phyloP scores from a whole-genome alignment of 1,140 invertebrate genomes.

The Conopomorpha cramerella region DNA sequence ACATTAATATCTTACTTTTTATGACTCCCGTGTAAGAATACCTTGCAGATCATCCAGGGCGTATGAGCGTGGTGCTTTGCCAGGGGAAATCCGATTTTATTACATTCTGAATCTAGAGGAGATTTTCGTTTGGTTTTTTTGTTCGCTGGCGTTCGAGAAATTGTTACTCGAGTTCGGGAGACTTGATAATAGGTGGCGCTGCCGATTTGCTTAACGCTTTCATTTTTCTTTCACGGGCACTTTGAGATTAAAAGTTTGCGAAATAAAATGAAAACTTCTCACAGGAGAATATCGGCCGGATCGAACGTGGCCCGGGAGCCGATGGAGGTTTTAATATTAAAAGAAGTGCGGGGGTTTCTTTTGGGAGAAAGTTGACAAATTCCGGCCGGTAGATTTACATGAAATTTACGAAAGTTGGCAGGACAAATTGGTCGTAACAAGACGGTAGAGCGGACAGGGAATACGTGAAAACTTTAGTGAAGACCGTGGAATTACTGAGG shows the following conservation, averaged over 20 bases:
- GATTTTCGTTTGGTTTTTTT: slow-evolving; percentile 4
- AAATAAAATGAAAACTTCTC: slow-evolving; percentile 55
- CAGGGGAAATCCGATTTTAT: slow-evolving; percentile 7
- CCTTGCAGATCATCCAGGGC: slow-evolving; percentile 16
- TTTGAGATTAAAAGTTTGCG: slow-evolving; percentile 61
- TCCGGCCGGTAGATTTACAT: too few species aligned
- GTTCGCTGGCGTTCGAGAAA: background rate
- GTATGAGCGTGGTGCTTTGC: slow-evolving; percentile 13
- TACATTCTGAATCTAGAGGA: slow-evolving; percentile 4
- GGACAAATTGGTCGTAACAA: too few species aligned
- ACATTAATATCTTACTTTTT: slow-evolving; percentile 62
- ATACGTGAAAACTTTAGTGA: too few species aligned
- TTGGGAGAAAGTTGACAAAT: too few species aligned
- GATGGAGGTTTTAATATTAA: too few species aligned
- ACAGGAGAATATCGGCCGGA: slow-evolving; percentile 25
- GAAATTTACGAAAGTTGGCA: too few species aligned
- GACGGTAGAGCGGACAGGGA: too few species aligned
- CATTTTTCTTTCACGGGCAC: slow-evolving; percentile 60
- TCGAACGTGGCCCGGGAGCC: slow-evolving; percentile 15
- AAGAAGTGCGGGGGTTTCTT: too few species aligned
- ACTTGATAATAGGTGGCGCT: slow-evolving; percentile 58
- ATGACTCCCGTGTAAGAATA: slow-evolving; percentile 57
- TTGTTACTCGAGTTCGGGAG: slow-evolving; percentile 25
- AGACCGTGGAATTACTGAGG: too few species aligned
- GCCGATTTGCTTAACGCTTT: slow-evolving; percentile 55